Base-by-base conservation (phyloP, 92 coral and sea anemone species). In the Nematostella vectensis region DNA sequence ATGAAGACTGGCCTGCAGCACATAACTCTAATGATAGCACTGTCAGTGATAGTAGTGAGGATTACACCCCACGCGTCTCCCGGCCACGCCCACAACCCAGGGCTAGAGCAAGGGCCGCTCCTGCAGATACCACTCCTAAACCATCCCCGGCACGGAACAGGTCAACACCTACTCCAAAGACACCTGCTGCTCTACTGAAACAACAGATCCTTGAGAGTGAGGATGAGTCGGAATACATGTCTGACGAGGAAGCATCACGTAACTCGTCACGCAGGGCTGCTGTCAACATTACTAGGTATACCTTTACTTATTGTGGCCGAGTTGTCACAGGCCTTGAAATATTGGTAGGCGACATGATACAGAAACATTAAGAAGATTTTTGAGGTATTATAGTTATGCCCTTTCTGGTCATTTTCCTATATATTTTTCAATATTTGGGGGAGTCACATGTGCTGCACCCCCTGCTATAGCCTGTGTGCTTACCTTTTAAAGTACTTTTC, bases 1-100 rank as follows among this genome's bases (percentile, higher is more conserved):
- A 95, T 65, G 94, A 88, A 43, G 98, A 91, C 48, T 91, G 98
- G 98, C 79, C 88, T 25, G 71, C 69, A 11, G 63, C 58, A 18
- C 54, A 23, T 13, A 25, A 36, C 9, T 68, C 79, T 47, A 47
- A 71, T 2, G 69, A 74, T 20, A 76, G 71, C 11, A 81, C 96
- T 33, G 82, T 65, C 25, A 85, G 97, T 50, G 97, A 77, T 29
- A 91, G 98, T 57, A 82, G 83, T 28, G 96, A 91, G 51, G 76
- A 71, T 39, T 91, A 86, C 47, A 63, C 78, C 13, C 96, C 96
- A 10, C 61, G 72, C 64, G 65, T 62, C 64, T 26, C 72, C 63
- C 66, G 84, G 17, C 94, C 83, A 23, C 65, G 94, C 28, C 98
- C 96, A 19, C 69, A 79, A 48, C 98, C 96, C 33, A 69, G 87